phyloP scores from a whole-genome alignment of 2,797 vertebrate genomes.

The Sebastes jordani region DNA sequence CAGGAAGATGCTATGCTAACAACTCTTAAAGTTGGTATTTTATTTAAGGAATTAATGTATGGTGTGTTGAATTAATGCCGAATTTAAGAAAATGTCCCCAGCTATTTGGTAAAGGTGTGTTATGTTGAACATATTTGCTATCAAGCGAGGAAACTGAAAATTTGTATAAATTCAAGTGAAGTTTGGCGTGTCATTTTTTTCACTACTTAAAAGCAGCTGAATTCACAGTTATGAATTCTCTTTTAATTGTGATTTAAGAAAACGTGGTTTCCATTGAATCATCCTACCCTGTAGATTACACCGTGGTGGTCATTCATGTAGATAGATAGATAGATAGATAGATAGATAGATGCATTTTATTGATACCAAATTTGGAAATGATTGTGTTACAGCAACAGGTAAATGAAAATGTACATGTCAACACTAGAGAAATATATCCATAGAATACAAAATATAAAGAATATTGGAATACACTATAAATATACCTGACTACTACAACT shows the following conservation, averaged over 20 bases:
- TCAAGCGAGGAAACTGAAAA: background rate
- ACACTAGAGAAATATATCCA: too few species aligned
- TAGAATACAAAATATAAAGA: too few species aligned
- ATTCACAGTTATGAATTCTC: background rate
- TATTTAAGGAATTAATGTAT: rapidly evolving
- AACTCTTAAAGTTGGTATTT: background rate
- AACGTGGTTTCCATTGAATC: too few species aligned
- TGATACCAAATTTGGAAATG: too few species aligned
- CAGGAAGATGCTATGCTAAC: background rate
- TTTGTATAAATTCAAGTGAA: background rate
- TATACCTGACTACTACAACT: too few species aligned
- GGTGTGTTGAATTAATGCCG: background rate
- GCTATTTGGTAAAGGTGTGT: rapidly evolving
- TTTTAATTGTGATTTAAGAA: background rate
- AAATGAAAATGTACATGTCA: too few species aligned
- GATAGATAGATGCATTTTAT: too few species aligned
- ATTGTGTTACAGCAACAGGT: too few species aligned
- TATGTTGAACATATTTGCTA: background rate
- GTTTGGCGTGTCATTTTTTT: background rate
- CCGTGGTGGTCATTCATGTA: too few species aligned
- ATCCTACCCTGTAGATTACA: background rate
- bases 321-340: too few species aligned
- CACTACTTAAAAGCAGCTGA: background rate
- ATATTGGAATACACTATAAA: too few species aligned
- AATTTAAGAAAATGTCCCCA: background rate